phyloP scores from a whole-genome alignment of 2,113 vertebrate genomes.

The Aythya baeri region DNA sequence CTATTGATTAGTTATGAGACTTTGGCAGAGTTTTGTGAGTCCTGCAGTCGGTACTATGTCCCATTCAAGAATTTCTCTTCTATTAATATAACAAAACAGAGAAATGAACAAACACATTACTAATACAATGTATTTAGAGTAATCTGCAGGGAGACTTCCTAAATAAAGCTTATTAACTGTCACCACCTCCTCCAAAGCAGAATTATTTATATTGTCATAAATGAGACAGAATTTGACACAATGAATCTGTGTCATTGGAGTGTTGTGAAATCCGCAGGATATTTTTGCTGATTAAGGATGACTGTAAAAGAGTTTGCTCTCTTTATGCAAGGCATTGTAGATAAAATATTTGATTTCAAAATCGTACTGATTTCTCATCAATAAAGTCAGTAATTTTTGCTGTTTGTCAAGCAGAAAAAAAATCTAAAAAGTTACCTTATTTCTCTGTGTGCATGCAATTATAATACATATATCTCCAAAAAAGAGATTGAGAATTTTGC shows the following conservation, averaged over 20 bases:
- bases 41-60: not conserved
- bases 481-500: not conserved
- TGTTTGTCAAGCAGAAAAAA: not conserved
- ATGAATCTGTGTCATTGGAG: not conserved
- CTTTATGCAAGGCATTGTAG: not conserved
- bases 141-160: not conserved
- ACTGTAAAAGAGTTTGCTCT: not conserved
- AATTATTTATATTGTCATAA: not conserved
- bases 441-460: accelerated
- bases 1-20: not conserved
- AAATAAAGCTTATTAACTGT: not conserved
- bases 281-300: not conserved
- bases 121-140: not conserved
- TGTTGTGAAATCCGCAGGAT: not conserved
- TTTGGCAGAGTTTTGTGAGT: not conserved
- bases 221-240: not conserved
- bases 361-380: not conserved
- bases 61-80: not conserved
- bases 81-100: not conserved
- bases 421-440: not conserved
- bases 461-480: accelerated
- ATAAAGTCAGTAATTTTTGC: not conserved
- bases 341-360: not conserved
- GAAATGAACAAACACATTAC: not conserved
- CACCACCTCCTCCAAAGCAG: not conserved